A percentile compares a stretch with the other conserved stretches of the same genome.
Evolutionary conservation across 35 echinoderm and acorn worm species (phyloP).

Genomic region (Amphiura filiformis): DNA sequence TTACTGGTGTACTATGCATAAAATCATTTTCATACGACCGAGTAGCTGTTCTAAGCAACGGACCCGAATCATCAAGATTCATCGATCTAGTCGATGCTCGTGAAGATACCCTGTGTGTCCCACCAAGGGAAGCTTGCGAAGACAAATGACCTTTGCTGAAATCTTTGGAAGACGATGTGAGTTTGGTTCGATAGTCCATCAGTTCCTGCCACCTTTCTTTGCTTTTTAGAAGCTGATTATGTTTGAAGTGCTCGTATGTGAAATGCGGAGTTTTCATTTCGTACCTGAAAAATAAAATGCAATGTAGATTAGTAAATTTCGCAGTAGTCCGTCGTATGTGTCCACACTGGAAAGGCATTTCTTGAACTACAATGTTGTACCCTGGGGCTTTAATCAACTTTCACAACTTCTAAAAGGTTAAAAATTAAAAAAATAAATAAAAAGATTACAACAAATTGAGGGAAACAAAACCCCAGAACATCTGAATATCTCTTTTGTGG

Average conservation of each 20-base stretch:
- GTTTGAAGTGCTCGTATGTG: conserved; percentile 80
- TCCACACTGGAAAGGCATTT: not conserved
- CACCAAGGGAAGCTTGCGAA: not conserved
- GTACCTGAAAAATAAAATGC: conserved; percentile 72
- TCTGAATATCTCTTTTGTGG: no score
- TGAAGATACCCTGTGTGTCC: not conserved
- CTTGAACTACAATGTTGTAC: not conserved
- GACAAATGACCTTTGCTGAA: conserved; percentile 11
- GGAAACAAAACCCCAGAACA: no score
- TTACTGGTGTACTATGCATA: not conserved
- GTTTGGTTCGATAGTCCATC: conserved; percentile 74
- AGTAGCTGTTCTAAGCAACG: not conserved
- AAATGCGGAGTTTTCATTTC: conserved; percentile 92
- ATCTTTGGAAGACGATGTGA: conserved; percentile 56
- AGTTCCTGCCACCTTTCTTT: conserved; percentile 88
- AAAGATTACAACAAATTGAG: not conserved
- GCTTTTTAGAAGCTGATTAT: conserved; percentile 82
- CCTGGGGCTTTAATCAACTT: no score
- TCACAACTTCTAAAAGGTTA: no score
- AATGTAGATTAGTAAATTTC: not conserved
- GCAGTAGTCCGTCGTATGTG: not conserved
- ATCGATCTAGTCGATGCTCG: not conserved
- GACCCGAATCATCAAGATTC: not conserved
- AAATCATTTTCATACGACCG: not conserved
- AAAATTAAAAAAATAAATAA: no score